Evolutionary conservation across 2,888 invertebrate genomes (phyloP), one percentile per base, ranked within the genome.

Genomic region (Mimas tiliae): DNA sequence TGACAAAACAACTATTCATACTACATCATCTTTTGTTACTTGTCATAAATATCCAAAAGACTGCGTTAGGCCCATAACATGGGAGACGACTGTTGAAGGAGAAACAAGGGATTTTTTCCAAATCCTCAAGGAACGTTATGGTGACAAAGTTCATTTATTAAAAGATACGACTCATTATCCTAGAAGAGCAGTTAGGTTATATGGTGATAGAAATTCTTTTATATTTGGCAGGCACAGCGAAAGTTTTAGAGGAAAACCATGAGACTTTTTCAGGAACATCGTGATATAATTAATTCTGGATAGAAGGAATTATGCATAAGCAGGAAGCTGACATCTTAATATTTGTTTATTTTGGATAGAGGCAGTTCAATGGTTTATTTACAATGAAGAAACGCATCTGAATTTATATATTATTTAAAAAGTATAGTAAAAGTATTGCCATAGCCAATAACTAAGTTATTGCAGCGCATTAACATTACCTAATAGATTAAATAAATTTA

Each of bases 41-140:
- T 70, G 70, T 55, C 51, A 62, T n/a, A 70, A 67, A 33, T 84
- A 80, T 73, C 81, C 84, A 1, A 69, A 82, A 55, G 68, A 81
- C 34, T 93, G 92, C 64, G 69, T 82, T n/a, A 69, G 79, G 48
- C 91, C 90, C 0, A 62, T 65, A 0, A 85, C 86, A 1, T 93
- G 93, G 93, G 90, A 90, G 68, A 91, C 91, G 0, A 92, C 93
- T n/a, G 63, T 70, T 1, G 67, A 69, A 50, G 88, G 87, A 0
- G 92, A 93, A 77, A 86, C 79, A 0, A 85, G 90, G 73, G 92
- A 93, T 67, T 90, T 89, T 62, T 86, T 79, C 38, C 86, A 86
- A 77, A 85, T 92, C 68, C 71, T 92, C 4, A 85, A 72, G 70
- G 80, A 82, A 16, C 77, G 79, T 11, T 91, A 74, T 66, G 90